Evolutionary conservation across 2,888 invertebrate genomes (phyloP).

Genomic region (Eilema griseolum): DNA sequence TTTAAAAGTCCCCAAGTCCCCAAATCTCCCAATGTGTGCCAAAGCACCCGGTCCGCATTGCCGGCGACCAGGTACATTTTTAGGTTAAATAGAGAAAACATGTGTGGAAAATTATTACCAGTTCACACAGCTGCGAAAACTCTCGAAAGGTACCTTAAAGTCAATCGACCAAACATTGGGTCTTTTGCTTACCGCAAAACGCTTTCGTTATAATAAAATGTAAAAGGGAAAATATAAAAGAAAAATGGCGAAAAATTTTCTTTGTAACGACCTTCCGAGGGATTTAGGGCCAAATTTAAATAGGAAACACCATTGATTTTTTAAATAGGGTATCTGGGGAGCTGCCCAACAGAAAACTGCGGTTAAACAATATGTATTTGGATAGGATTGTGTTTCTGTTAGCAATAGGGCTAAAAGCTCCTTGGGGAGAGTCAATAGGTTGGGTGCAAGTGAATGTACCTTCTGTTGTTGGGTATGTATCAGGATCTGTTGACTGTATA

Average conservation of each 20-base stretch:
- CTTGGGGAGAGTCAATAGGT: not conserved
- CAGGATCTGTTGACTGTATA: not conserved
- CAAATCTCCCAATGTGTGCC: no score
- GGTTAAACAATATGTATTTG: not conserved
- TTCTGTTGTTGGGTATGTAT: not conserved
- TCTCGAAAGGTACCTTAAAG: not conserved
- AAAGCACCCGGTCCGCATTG: no score
- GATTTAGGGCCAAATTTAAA: not conserved
- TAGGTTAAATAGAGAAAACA: no score
- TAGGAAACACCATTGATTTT: conserved; percentile 2
- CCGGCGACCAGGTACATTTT: no score
- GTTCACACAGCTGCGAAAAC: not conserved
- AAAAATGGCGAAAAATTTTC: not conserved
- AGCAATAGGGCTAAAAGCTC: not conserved
- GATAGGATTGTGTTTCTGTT: not conserved
- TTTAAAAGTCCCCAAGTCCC: no score
- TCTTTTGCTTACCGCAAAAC: not conserved
- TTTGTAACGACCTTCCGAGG: not conserved
- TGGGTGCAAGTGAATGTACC: not conserved
- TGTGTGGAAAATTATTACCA: no score
- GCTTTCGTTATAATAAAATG: not conserved
- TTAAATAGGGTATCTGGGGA: not conserved
- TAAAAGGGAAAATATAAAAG: not conserved
- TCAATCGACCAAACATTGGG: not conserved
- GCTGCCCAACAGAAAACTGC: not conserved